A percentile compares a stretch with the other conserved stretches of the same genome.
Conservation (phyloP, 2,888 invertebrate genomes). For the Stramonita haemastoma region DNA sequence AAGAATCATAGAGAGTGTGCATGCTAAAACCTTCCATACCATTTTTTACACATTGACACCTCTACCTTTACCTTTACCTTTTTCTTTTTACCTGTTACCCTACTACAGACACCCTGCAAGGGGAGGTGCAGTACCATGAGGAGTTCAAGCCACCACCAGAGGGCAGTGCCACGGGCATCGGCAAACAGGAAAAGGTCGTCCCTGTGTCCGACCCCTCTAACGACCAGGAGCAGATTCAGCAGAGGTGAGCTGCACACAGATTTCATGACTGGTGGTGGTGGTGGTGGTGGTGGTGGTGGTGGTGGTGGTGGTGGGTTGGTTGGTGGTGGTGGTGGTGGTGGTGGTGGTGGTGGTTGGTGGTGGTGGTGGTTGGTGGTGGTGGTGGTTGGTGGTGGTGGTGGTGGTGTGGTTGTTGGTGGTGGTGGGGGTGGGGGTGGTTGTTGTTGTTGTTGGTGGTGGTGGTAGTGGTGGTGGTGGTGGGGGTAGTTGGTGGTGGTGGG, state of each 20-base stretch:
- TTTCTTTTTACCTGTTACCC: not conserved
- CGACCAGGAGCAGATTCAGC: constrained; percentile 76
- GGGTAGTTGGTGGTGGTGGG: too few species aligned
- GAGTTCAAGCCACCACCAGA: constrained; percentile 77
- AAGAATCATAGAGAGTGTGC: too few species aligned
- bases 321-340: too few species aligned
- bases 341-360: too few species aligned
- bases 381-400: not conserved
- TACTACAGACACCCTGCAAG: constrained; percentile 66
- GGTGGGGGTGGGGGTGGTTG: not conserved
- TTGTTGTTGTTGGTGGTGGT: too few species aligned
- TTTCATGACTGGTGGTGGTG: not conserved
- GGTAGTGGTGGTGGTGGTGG: too few species aligned
- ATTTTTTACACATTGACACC: not conserved
- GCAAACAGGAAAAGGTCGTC: constrained; percentile 71
- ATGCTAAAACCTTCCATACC: too few species aligned
- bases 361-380: not conserved
- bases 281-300: not conserved
- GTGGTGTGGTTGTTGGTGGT: not conserved
- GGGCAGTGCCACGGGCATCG: constrained; percentile 75
- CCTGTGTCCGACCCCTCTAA: constrained; percentile 72
- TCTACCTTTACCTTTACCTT: too few species aligned
- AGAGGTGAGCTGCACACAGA: constrained; percentile 61
- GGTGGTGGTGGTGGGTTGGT: not conserved
- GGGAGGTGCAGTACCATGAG: constrained; percentile 72